Base-by-base conservation (phyloP, 2,888 invertebrate genomes). In the Escarpia spicata region DNA sequence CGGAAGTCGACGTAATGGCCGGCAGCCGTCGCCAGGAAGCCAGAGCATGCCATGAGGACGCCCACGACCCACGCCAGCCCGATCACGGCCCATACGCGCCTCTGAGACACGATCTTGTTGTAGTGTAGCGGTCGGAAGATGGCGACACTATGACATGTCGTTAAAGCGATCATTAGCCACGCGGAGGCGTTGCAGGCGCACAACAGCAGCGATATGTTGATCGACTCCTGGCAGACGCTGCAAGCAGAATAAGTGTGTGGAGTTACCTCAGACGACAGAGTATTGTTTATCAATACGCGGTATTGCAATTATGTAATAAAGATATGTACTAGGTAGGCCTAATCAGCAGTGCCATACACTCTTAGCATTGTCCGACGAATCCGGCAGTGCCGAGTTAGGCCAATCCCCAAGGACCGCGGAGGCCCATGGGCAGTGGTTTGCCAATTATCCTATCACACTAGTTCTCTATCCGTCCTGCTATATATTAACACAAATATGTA, bases 111-210 rank as follows among this genome's bases (percentile, higher is more conserved):
- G 92, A 94, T 92, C 58, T 90, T 90, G n/a, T 93, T 93, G 93
- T 94, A 94, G 90, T 94, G 93, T 15, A 94, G 93, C n/a, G 94
- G 94, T 43, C 93, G 93, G 92, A 93, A 94, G n/a, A 92, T 93
- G 92, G 94, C 93, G 43, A 94, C 89, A 91, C 92, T 92, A 92
- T 94, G 94, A 1, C 37, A 92, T 43, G 93, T 31, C 26, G 94
- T 92, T 9, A 93, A 92, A 43, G 92, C 92, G 12, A 94, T 90
- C 37, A 94, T 92, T 12, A 93, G 91, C 43, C 94, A 91, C n/a
- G 94, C 93, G 15, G 90, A 58, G 9, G 94, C 93, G 90, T 94
- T 94, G 93, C 94, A 93, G 26, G 94, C 92, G 6, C 93, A 92
- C 91, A 94, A 91, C 44, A 94, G 58, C 45, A 94, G 91, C 44